phyloP scores from a whole-genome alignment of 2,113 vertebrate species.

The Plotosus lineatus region DNA sequence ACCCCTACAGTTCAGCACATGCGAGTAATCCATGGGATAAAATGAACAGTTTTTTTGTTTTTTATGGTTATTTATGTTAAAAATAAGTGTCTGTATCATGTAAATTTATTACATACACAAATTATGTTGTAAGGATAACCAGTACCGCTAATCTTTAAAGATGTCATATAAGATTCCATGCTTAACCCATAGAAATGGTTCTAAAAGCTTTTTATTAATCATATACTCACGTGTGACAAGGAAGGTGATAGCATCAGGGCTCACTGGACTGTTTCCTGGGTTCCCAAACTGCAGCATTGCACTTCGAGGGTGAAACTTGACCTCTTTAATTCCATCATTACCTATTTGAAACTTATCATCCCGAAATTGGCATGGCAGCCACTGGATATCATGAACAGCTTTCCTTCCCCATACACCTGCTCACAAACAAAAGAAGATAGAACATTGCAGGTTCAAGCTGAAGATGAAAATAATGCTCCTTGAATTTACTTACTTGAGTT shows the following conservation, averaged over 20 bases:
- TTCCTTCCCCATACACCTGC: slow-evolving; percentile 55
- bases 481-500: not conserved
- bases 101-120: too few relatives aligned
- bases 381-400: slow-evolving; percentile 52
- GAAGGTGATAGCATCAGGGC: slow-evolving; percentile 67
- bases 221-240: slow-evolving; percentile 64
- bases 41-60: too few relatives aligned
- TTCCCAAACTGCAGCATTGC: slow-evolving; percentile 71
- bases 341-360: slow-evolving; percentile 60
- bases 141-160: too few relatives aligned
- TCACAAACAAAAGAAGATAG: slow-evolving; percentile 23
- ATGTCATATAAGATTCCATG: not conserved
- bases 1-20: too few relatives aligned
- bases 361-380: slow-evolving; percentile 69
- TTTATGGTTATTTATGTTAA: too few relatives aligned
- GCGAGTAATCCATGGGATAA: too few relatives aligned
- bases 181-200: not conserved
- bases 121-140: too few relatives aligned
- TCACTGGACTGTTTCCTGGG: slow-evolving; percentile 59
- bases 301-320: slow-evolving; percentile 51
- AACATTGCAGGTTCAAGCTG: not conserved
- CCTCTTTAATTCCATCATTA: slow-evolving; percentile 44
- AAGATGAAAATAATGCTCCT: not conserved
- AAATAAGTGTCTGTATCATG: too few relatives aligned
- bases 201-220: not conserved